Evolutionary conservation across 2,797 vertebrate species (phyloP), one percentile per base, ranked within the genome.

Genomic region (Steatocranus sp.): DNA sequence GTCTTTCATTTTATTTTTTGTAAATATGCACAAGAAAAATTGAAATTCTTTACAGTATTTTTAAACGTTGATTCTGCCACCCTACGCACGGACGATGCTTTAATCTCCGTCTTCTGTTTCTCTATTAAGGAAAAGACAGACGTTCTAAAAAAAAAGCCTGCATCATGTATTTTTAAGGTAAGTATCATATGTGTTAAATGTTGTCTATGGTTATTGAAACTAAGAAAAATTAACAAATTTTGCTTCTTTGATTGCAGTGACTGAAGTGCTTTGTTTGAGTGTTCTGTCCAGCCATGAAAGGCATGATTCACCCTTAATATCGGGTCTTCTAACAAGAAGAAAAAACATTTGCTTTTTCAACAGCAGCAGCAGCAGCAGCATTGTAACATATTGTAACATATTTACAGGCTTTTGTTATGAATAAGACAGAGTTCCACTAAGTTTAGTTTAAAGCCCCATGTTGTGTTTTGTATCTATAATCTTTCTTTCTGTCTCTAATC

Each of bases 361-460:
- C 74, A 75, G 11, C 78, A 73, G 10, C 53, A 75, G 53, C 76
- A 38, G 54, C 25, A 49, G n/a, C n/a, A n/a, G 41, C 50, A 18
- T 11, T 83, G 81, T 83, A 86, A 87, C 11, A 78, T 86, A 79
- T 68, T 83, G 74, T 76, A 11, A 85, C 68, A 63, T 80, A 53
- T 5, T 50, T 8, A 63, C 2, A 25, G 6, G 7, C 32, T 80
- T 84, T 48, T 70, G 8, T 78, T 80, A 5, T n/a, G 38, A 38
- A n/a, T 6, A 41, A 76, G 12, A 30, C 9, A 46, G 12, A 20
- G 9, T 10, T n/a, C 54, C 2, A n/a, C 2, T 1, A 49, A 18
- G 18, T 80, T 79, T 7, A 8, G 4, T 34, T 77, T 4, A 5
- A 20, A n/a, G 32, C 10, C 8, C 3, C 73, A 34, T 20, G 43